Conservation (phyloP, 2,888 invertebrate species). For the Sisyra terminalis region DNA sequence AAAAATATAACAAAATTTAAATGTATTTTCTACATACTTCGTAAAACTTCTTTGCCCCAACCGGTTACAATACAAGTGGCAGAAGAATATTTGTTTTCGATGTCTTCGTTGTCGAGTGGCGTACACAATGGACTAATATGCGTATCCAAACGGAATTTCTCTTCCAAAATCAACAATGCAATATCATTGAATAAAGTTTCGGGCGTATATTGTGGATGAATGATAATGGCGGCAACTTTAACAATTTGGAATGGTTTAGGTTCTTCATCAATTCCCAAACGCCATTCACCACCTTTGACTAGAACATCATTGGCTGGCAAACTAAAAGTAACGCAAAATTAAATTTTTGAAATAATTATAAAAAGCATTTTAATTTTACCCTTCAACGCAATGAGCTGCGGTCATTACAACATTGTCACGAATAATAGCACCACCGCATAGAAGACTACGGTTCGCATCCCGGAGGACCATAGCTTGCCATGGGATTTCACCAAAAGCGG, state of each 20-base stretch:
- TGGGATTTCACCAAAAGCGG: constrained; percentile 66
- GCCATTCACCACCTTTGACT: constrained; percentile 73
- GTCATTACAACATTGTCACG: constrained; percentile 57
- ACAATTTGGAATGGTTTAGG: constrained; percentile 64
- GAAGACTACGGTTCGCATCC: constrained; percentile 49
- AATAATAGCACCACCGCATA: constrained; percentile 69
- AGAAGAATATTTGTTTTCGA: constrained; percentile 28
- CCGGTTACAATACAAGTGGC: constrained; percentile 59
- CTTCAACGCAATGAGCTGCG: constrained; percentile 63
- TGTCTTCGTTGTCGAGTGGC: constrained; percentile 36
- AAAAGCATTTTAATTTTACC: constrained; percentile 31
- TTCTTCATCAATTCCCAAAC: constrained; percentile 63
- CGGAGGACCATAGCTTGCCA: constrained; percentile 75
- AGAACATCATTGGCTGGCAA: constrained; percentile 46
- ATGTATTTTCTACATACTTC: constrained; percentile 53
- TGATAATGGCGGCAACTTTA: constrained; percentile 47
- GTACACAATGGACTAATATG: constrained; percentile 64
- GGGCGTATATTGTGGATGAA: constrained; percentile 51
- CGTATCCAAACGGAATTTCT: constrained; percentile 42
- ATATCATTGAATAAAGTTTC: constrained; percentile 47
- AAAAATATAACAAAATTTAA: too few species aligned
- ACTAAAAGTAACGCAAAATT: constrained; percentile 32
- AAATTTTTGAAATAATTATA: constrained; percentile 1
- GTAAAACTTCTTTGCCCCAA: constrained; percentile 65
- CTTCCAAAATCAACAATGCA: constrained; percentile 50